Evolutionary conservation across 2,113 vertebrate genomes (phyloP).

Genomic region (Rhegmatorhina hoffmannsi): DNA sequence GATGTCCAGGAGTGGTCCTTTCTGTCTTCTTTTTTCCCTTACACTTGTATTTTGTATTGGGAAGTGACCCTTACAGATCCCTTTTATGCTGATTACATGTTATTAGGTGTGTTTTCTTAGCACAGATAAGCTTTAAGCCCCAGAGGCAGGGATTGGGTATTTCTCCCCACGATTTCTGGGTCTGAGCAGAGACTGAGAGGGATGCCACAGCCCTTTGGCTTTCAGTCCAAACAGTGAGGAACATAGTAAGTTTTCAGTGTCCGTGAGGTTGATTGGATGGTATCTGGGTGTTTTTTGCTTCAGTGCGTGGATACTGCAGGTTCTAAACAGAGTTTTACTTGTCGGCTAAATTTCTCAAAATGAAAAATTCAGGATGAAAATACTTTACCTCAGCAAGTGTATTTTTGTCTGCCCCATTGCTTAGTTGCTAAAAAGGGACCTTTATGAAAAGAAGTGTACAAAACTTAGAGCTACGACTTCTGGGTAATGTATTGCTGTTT

Average conservation of each 20-base stretch:
- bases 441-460: not conserved
- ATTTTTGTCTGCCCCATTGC: not conserved
- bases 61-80: not conserved
- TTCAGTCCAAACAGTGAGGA: not conserved
- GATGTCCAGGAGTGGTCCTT: not conserved
- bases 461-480: not conserved
- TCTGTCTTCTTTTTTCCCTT: not conserved
- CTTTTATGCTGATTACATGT: not conserved
- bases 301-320: not conserved
- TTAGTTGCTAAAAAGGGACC: not conserved
- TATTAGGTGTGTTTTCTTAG: not conserved
- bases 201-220: not conserved
- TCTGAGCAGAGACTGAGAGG: not conserved
- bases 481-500: not conserved
- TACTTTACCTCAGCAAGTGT: not conserved
- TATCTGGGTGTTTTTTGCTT: not conserved
- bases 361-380: not conserved
- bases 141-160: not conserved
- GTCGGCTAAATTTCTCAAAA: not conserved
- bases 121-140: not conserved
- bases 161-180: not conserved
- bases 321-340: not conserved
- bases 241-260: not conserved
- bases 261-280: not conserved
- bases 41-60: not conserved